Evolutionary conservation across 1,140 invertebrate genomes (phyloP), one percentile per base, ranked within the genome.

Genomic region (Helicoverpa armigera): DNA sequence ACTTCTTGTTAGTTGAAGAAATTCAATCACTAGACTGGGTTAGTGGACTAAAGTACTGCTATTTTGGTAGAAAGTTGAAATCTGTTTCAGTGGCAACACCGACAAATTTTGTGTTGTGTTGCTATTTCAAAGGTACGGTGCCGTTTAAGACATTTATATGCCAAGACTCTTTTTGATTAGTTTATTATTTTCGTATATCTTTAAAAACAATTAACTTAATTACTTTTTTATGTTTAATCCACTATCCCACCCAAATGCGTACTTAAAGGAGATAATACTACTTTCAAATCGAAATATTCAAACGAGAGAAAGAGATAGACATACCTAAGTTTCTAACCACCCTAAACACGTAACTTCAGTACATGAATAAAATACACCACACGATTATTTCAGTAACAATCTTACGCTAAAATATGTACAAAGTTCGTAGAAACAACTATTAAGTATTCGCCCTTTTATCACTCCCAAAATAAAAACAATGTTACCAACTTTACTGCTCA

Each of bases 341-440:
- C 84, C 82, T 85, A 88, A 69, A 80, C 75, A 80, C 61, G 67
- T 81, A 84, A 78, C 76, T 51, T 82, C 73, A 86, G 78, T 88
- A 89, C 86, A 84, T 85, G 79, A 84, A 77, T 79, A 88, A 88
- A 88, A 88, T 88, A 90, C 88, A 89, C 87, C 77, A 84, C 80
- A 82, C 80, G 77, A 89, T 86, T 87, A 87, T 88, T 86, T 88
- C 77, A 85, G 82, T 89, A 91, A 93, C 90, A 91, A 90, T 82
- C 88, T 91, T 91, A 91, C 81, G 75, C 87, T 90, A 90, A 72
- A 53, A 65, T 93, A 93, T 93, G 79, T 92, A 93, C 90, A 92
- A 73, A 63, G 70, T 79, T 69, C 29, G 53, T 56, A 75, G 54
- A 82, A 82, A 79, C 81, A 82, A 82, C 70, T 79, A 75, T 80